Percentiles rank a stretch among this genome's conserved stretches.
Evolutionary conservation across 2,113 vertebrate species (phyloP).

Genomic region (Oreotrochilus melanogaster): DNA sequence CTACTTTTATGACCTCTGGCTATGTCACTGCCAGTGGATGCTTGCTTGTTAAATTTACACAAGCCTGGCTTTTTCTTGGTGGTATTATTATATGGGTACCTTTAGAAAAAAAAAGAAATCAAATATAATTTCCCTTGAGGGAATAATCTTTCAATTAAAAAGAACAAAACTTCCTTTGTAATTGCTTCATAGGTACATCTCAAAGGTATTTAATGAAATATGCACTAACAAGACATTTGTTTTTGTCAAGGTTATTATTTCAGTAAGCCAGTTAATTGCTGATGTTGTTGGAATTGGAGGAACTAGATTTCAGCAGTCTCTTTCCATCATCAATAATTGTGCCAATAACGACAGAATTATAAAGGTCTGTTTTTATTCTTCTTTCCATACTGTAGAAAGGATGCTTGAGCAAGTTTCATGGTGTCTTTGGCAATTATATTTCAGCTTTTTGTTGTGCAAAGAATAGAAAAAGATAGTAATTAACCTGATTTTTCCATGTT

Average conservation of each 20-base stretch:
- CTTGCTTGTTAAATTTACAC: not conserved
- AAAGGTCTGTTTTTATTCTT: conserved; percentile 82
- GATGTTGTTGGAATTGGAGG: conserved; percentile 98
- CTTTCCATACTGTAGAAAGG: not conserved
- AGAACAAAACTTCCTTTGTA: not conserved
- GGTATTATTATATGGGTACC: not conserved
- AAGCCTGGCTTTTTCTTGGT: not conserved
- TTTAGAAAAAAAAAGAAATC: accelerated
- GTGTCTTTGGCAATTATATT: not conserved
- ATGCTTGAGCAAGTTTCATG: conserved; percentile 2
- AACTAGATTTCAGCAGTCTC: conserved; percentile 96
- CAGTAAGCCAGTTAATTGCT: conserved; percentile 97
- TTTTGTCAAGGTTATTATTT: conserved; percentile 92
- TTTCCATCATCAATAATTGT: conserved; percentile 98
- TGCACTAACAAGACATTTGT: conserved; percentile 12
- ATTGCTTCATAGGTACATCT: not conserved
- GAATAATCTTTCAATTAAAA: not conserved
- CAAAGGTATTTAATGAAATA: not conserved
- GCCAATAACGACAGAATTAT: conserved; percentile 95
- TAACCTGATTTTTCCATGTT: not conserved
- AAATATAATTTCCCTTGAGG: not conserved
- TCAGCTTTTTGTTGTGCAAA: not conserved
- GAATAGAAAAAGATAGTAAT: not conserved
- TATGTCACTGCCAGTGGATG: not conserved
- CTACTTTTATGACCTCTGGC: not conserved